These are phyloP conservation scores for Drosophila sechellia DNA, from an alignment of 1,140 invertebrate genomes.

Conservation along the genomic window DNA sequence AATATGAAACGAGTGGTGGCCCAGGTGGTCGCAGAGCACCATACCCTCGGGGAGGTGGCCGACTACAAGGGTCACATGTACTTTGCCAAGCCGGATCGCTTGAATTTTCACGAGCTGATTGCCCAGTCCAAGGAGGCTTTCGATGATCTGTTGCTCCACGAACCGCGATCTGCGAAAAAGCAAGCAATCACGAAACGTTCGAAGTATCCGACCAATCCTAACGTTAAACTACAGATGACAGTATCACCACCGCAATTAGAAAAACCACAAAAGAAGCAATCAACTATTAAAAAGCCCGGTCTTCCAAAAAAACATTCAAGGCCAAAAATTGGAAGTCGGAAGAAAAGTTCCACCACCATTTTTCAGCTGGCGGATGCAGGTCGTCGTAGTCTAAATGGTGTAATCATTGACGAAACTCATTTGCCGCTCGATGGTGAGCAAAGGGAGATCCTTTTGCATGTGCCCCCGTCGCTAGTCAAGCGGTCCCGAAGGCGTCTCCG, in stretches of 20 bases:
- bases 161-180: constrained; percentile 6
- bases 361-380: constrained; percentile 20
- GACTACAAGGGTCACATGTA: constrained; percentile 69
- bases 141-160: constrained; percentile 50
- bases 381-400: constrained; percentile 26
- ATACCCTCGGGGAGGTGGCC: constrained; percentile 49
- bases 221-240: neutral
- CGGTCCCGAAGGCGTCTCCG: neutral
- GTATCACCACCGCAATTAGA: neutral
- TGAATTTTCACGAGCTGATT: constrained; percentile 53
- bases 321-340: neutral
- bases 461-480: neutral
- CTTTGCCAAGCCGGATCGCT: constrained; percentile 55
- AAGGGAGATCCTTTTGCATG: constrained; percentile 5
- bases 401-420: constrained; percentile 43
- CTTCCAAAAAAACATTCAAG: neutral
- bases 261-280: neutral
- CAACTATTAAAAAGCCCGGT: rapidly evolving
- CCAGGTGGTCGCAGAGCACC: constrained; percentile 63
- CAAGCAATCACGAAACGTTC: neutral
- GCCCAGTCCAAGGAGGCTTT: constrained; percentile 67
- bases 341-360: constrained; percentile 17
- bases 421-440: constrained; percentile 3
- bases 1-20: constrained; percentile 69
- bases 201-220: neutral